Base-by-base conservation (phyloP, 2,888 invertebrate genomes). In the Oligia fasciuncula region DNA sequence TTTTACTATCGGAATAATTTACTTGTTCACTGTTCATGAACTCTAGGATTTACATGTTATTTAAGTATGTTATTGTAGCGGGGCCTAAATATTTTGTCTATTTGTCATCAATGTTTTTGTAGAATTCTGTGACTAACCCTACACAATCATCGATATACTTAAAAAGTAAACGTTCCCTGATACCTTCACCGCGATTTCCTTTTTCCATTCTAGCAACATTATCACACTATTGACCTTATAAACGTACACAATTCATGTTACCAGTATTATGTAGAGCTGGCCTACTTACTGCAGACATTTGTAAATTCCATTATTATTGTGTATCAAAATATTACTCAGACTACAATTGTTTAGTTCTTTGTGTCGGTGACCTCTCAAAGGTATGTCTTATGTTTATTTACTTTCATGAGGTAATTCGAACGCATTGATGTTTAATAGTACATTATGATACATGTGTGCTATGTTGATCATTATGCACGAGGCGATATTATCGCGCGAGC, bases 291-390 rank as follows among this genome's bases (percentile, higher is more conserved):
- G 84, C 91, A 91, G 90, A 91, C 89, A 85, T 87, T 90, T 79
- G 91, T 89, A 85, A 92, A 93, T 94, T 92, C 92, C 91, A 88
- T 89, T 91, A 89, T 87, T 90, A 89, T 91, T 91, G 89, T 83
- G 77, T 85, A 83, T 88, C 77, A 78, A 77, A 85, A 85, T 87
- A 90, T 91, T 92, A 91, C 85, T 92, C 92, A 92, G 84, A 84
- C 76, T 77, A 66, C 77, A 72, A 80, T 65, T 81, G 85, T 85
- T 87, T 84, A 84, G 81, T 88, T 86, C 77, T 87, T 81, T 80
- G 88, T 89, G 88, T 82, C 84, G 85, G 80, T 87, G 87, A 90
- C 87, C 89, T 85, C 81, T 80, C 72, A 63, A 80, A 79, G 80
- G 80, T 81, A 81, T 72, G 69, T 54, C n/a, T 57, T 71, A 79